Conservation (phyloP, 2,797 vertebrate genomes). For the Amblyopsis hoosieri region DNA sequence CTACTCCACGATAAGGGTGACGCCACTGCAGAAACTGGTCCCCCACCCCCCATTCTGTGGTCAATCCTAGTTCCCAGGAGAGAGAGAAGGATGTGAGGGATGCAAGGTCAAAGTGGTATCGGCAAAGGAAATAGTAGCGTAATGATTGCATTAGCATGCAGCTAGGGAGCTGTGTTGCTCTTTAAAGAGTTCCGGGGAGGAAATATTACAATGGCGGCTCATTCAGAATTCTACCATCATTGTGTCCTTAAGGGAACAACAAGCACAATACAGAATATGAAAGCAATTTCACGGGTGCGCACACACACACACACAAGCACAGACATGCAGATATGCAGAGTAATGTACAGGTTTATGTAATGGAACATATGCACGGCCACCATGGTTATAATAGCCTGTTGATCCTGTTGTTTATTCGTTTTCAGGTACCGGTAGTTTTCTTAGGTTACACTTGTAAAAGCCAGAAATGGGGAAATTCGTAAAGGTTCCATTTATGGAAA, state of each 20-base stretch:
- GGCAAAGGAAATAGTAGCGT: conserved; percentile 58
- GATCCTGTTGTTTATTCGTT: no score
- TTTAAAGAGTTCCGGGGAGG: conserved; percentile 55
- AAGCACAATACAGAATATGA: conserved; percentile 42
- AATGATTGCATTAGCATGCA: conserved; percentile 73
- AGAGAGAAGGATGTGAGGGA: conserved; percentile 42
- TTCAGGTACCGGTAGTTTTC: no score
- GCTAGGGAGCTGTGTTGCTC: conserved; percentile 51
- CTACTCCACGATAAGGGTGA: conserved; percentile 7
- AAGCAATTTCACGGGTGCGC: conserved; percentile 20
- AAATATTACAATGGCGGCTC: conserved; percentile 46
- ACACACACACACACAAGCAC: not conserved
- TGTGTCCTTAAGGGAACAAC: conserved; percentile 5
- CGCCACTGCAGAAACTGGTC: conserved; percentile 29
- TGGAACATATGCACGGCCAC: not conserved
- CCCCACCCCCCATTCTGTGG: conserved; percentile 31
- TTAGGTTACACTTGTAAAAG: no score
- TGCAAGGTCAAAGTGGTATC: conserved; percentile 65
- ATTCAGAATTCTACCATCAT: conserved; percentile 38
- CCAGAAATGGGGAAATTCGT: no score
- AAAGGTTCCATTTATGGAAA: no score
- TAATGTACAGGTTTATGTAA: conserved; percentile 7
- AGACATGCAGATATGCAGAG: conserved; percentile 13
- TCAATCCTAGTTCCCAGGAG: conserved; percentile 53
- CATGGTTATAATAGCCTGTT: no score